These are phyloP conservation scores for Pangasianodon hypophthalmus DNA, from an alignment of 2,113 vertebrate genomes.

Conservation along the genomic window DNA sequence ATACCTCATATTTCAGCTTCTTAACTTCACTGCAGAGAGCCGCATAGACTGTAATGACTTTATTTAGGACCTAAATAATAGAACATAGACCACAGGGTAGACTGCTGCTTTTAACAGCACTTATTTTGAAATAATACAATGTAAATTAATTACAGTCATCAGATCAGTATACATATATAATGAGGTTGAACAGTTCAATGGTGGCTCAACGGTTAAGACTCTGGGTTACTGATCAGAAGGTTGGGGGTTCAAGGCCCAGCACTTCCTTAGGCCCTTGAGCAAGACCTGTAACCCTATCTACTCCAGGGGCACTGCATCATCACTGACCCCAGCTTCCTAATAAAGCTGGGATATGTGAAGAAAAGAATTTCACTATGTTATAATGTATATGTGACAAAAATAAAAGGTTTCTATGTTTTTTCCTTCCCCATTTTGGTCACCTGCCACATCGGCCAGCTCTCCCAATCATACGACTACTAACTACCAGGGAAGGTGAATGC, in stretches of 20 bases:
- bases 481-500: background rate
- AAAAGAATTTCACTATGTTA: too few relatives aligned
- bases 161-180: background rate
- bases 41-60: constrained; percentile 98
- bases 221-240: too few relatives aligned
- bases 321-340: too few relatives aligned
- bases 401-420: background rate
- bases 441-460: background rate
- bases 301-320: too few relatives aligned
- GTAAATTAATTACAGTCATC: background rate
- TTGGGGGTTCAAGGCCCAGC: too few relatives aligned
- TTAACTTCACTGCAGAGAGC: constrained; percentile 98
- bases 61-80: constrained; percentile 87
- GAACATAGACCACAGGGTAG: background rate
- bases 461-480: background rate
- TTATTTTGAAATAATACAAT: background rate
- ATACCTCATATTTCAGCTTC: constrained; percentile 95
- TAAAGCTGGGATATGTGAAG: too few relatives aligned
- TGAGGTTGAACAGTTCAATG: too few relatives aligned
- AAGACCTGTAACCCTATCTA: too few relatives aligned
- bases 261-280: too few relatives aligned
- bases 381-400: too few relatives aligned
- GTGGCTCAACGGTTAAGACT: too few relatives aligned
- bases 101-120: background rate
- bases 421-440: background rate